phyloP scores from a whole-genome alignment of 2,113 vertebrate species.

The Sinocyclocheilus anshuiensis region DNA sequence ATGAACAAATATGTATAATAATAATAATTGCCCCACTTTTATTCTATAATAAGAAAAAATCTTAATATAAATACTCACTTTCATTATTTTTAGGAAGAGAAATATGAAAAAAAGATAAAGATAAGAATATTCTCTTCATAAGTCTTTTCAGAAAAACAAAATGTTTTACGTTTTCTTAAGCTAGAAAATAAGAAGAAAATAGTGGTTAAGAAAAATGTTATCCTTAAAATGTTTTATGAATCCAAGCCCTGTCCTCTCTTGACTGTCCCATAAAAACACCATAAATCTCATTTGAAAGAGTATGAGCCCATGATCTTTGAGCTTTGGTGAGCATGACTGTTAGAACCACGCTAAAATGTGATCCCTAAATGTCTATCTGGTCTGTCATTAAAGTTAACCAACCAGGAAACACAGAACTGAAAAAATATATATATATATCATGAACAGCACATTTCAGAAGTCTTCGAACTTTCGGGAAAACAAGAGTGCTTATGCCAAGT shows the following conservation, averaged over 20 bases:
- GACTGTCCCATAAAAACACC: conserved; percentile 1
- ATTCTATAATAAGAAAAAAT: background rate
- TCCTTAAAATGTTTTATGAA: background rate
- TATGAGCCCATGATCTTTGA: background rate
- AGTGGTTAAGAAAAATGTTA: background rate
- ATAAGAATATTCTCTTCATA: no score
- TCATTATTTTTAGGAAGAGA: no score
- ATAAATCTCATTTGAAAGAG: background rate
- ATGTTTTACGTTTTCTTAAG: no score
- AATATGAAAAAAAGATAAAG: background rate
- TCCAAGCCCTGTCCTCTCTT: background rate
- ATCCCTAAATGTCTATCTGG: conserved; percentile 13
- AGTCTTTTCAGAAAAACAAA: no score
- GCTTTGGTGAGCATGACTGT: background rate
- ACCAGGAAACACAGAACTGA: conserved; percentile 29
- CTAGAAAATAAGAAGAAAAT: background rate
- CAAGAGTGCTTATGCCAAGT: background rate
- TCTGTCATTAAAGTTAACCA: conserved; percentile 33
- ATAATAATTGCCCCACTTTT: background rate
- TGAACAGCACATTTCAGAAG: background rate
- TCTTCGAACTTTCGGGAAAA: background rate
- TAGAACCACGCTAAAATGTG: background rate
- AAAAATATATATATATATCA: no score
- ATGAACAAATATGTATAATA: background rate
- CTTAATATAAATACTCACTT: background rate